phyloP scores from a whole-genome alignment of 2,797 vertebrate genomes.

The Scarus forsteni region DNA sequence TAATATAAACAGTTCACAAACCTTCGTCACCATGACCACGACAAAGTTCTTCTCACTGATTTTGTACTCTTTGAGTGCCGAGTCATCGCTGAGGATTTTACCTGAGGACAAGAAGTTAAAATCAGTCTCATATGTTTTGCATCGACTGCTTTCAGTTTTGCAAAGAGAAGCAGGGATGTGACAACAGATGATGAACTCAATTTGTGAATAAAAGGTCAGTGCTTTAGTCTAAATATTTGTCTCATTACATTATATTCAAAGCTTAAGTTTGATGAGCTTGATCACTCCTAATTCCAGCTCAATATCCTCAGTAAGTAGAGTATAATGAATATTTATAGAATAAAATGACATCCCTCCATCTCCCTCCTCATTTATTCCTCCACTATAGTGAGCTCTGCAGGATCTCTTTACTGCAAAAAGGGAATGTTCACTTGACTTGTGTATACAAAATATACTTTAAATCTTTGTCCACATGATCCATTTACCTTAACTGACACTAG shows the following conservation, averaged over 20 bases:
- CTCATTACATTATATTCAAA: background rate
- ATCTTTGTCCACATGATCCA: no score
- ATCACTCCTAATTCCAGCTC: no score
- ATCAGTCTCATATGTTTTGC: background rate
- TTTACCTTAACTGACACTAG: no score
- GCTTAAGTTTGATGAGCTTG: no score
- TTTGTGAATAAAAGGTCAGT: background rate
- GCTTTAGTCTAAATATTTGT: conserved; percentile 22
- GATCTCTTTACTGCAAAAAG: no score
- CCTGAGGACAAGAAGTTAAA: conserved; percentile 78
- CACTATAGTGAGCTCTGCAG: no score
- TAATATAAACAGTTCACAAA: conserved; percentile 65
- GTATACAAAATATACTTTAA: no score
- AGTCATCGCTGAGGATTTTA: conserved; percentile 96
- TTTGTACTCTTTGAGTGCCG: conserved; percentile 94
- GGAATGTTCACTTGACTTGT: no score
- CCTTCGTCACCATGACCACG: conserved; percentile 98
- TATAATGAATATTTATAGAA: no score
- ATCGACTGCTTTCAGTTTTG: conserved; percentile 5
- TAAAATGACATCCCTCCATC: no score
- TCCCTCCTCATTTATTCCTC: no score
- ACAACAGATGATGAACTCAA: conserved; percentile 17
- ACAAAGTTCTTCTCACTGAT: conserved; percentile 98
- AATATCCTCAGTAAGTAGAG: no score
- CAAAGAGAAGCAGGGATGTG: background rate